These are phyloP conservation scores for Tachuris rubrigastra DNA, from an alignment of 2,113 vertebrate genomes.

Conservation along the genomic window DNA sequence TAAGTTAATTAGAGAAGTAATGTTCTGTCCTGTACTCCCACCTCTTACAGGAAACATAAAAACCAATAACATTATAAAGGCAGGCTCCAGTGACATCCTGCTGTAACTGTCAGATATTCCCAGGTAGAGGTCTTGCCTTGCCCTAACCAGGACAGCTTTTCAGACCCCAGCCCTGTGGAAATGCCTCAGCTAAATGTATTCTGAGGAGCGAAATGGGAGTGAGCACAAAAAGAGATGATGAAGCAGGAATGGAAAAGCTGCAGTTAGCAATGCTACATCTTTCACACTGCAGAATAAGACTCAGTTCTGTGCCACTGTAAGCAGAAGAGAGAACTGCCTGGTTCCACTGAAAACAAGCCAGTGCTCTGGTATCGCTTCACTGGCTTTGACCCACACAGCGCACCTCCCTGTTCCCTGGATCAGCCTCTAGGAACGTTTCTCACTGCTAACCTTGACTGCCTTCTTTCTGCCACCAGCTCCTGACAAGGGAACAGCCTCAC, in stretches of 20 bases:
- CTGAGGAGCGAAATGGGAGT: neutral
- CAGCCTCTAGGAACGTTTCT: neutral
- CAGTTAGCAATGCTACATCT: neutral
- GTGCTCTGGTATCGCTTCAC: neutral
- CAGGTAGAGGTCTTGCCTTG: neutral
- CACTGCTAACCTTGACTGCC: slow-evolving; percentile 16
- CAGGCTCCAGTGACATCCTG: neutral
- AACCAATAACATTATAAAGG: neutral
- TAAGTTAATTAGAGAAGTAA: slow-evolving; percentile 69
- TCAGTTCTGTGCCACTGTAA: neutral
- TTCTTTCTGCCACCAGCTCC: neutral
- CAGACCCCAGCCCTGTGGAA: neutral
- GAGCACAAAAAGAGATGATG: neutral
- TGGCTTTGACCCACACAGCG: neutral
- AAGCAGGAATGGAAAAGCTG: neutral
- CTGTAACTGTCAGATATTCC: neutral
- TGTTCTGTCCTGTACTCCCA: slow-evolving; percentile 51
- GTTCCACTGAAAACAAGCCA: neutral
- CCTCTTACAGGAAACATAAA: slow-evolving; percentile 60
- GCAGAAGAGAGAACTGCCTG: neutral
- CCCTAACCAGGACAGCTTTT: neutral
- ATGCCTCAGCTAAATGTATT: neutral
- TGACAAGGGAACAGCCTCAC: neutral
- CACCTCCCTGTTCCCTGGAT: neutral
- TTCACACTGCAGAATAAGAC: neutral